A percentile compares a stretch with the other conserved stretches of the same genome.
phyloP scores from a whole-genome alignment of 37 sponge, comb jelly and placozoan genomes.

The Eunapius fragilis region DNA sequence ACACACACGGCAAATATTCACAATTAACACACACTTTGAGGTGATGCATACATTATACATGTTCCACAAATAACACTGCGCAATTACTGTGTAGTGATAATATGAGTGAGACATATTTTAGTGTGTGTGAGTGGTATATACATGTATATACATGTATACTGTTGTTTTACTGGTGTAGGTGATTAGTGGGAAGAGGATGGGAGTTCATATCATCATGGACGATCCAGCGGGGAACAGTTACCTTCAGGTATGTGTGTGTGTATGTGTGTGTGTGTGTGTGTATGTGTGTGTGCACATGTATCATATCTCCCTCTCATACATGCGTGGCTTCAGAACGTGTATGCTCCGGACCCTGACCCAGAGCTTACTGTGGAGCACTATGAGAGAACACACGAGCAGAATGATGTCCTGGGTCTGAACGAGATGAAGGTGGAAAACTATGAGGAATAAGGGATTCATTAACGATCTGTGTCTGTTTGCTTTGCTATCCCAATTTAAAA shows the following conservation, averaged over 20 bases:
- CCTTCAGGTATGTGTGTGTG: conserved; percentile 61
- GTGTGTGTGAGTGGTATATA: not conserved
- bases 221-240: conserved; percentile 98
- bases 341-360: conserved; percentile 95
- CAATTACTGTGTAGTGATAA: too few species aligned
- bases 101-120: too few species aligned
- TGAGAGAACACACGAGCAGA: conserved; percentile 76
- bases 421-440: conserved; percentile 92
- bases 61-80: too few species aligned
- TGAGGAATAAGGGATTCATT: not conserved
- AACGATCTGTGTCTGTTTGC: not conserved
- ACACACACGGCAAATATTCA: too few species aligned
- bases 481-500: not conserved
- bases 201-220: conserved; percentile 83
- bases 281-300: not conserved
- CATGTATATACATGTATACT: not conserved
- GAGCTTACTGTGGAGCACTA: conserved; percentile 81
- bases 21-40: too few species aligned
- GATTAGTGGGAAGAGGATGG: conserved; percentile 45
- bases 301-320: too few species aligned
- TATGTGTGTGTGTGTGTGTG: not conserved
- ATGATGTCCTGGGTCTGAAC: conserved; percentile 87
- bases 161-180: conserved; percentile 26
- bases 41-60: too few species aligned
- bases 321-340: conserved; percentile 66